phyloP scores from a whole-genome alignment of 1,140 invertebrate genomes.

The Drosophila equinoxialis region DNA sequence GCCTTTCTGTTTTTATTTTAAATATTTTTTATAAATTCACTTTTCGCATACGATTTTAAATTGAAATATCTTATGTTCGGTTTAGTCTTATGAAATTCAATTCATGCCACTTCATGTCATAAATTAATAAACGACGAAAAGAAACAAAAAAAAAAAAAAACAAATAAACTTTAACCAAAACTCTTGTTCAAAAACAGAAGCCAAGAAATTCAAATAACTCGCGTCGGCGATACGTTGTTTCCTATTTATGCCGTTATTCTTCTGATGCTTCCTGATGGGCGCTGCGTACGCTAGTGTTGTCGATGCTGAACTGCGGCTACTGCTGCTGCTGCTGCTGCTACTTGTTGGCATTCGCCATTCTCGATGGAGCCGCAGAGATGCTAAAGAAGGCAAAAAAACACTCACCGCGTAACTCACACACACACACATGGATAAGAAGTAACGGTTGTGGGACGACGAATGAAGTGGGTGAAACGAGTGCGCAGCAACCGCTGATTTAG shows the following conservation, averaged over 20 bases:
- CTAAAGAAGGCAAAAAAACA: conserved; percentile 4
- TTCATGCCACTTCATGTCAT: conserved; percentile 3
- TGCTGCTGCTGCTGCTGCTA: conserved; percentile 27
- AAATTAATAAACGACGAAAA: background rate
- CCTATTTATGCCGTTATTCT: conserved; percentile 1
- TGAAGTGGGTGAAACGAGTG: background rate
- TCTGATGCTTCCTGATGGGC: conserved; percentile 26
- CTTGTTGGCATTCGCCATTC: conserved; percentile 60
- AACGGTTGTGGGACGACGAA: background rate
- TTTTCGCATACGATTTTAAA: background rate
- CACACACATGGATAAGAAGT: background rate
- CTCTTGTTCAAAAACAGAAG: conserved; percentile 18
- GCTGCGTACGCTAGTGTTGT: conserved; percentile 60
- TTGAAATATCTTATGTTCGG: background rate
- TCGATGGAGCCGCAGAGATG: conserved; percentile 18
- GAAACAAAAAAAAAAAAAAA: conserved; percentile 6
- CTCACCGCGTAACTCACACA: background rate
- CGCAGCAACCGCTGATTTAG: conserved; percentile 8
- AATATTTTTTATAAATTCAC: background rate
- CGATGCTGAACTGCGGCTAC: conserved; percentile 50
- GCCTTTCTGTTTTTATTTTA: background rate
- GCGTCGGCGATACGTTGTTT: conserved; percentile 1
- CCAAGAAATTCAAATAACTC: conserved; percentile 11
- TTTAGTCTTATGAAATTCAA: background rate
- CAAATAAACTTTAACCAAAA: conserved; percentile 11